Evolutionary conservation across 2,797 vertebrate species (phyloP), one percentile per base, ranked within the genome.

Genomic region (Gymnothorax reevesii): DNA sequence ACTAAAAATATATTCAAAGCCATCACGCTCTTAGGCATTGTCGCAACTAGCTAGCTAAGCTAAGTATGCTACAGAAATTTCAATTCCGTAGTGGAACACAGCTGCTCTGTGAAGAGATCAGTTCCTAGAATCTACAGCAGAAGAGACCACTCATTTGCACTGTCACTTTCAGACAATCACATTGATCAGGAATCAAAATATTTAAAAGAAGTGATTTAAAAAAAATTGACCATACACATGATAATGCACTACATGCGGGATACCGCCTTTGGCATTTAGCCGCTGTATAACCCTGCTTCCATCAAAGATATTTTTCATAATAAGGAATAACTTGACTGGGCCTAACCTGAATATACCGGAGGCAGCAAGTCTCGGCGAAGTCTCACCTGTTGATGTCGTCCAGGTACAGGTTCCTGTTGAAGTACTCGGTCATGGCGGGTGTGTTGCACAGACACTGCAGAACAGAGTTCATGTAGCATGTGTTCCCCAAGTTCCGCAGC

Each of bases 401-500:
- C 86, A 98, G 94, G 89, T 99, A 99, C 85, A 86, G 93, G 89
- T 98, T 98, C 87, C 96, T 97, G 92, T 98, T 98, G 94, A 99
- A 99, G 91, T 99, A 99, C 5, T 99, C 97, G 0, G 96, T 96
- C 94, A 99, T 95, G 91, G 94, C 95, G 0, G 97, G 97, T 2
- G 97, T 97, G 91, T 99, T 99, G 90, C 98, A 99, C 55, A 99
- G 96, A 94, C 98, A 99, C 94, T 99, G 99, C n/a, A 99, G 88
- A 90, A 99, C 97, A 84, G 99, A 99, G 93, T 99, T 99, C 99
- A 99, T 99, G 86, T 99, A 99, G 95, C 98, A 99, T 3, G 98
- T 99, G 95, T 99, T 99, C 88, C 99, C 99, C 7, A 99, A 94
- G 88, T 99, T 99, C 64, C 98, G 97, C n/a, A 99, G 97, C 27